Conservation (phyloP, 2,888 invertebrate species). For the Glyphotaelius pellucidus region DNA sequence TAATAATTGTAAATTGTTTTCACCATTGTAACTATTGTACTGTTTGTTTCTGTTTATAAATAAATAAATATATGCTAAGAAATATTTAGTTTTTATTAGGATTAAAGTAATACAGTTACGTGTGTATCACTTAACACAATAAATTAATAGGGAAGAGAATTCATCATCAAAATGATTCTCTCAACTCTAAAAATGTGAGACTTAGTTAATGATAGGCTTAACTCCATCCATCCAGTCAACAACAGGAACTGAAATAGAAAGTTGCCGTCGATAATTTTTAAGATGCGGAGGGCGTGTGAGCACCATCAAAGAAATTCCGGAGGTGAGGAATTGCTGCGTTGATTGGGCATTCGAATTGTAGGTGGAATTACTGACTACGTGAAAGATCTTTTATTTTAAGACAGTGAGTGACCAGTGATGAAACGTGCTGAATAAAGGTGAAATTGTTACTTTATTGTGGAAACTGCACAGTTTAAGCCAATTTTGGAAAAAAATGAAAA, state of each 20-base stretch:
- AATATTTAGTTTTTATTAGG: no score
- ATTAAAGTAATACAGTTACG: no score
- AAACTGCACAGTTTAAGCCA: not conserved
- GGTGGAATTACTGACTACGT: not conserved
- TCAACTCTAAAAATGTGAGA: not conserved
- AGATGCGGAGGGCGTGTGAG: constrained; percentile 2
- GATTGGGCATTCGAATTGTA: not conserved
- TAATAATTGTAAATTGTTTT: no score
- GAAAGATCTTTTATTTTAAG: not conserved
- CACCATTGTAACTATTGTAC: no score
- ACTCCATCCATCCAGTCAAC: not conserved
- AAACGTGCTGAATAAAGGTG: not conserved
- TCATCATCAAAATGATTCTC: not conserved
- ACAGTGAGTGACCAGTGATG: not conserved
- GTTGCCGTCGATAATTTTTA: not conserved
- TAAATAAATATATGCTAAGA: no score
- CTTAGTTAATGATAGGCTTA: not conserved
- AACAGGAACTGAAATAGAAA: not conserved
- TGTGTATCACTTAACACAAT: not conserved
- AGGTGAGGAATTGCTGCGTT: not conserved
- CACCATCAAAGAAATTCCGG: not conserved
- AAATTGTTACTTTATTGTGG: not conserved
- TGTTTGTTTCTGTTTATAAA: no score
- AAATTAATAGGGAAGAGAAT: not conserved
- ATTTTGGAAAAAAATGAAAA: not conserved